Evolutionary conservation across 2,113 vertebrate genomes (phyloP).

Genomic region (Sclerurus mexicanus): DNA sequence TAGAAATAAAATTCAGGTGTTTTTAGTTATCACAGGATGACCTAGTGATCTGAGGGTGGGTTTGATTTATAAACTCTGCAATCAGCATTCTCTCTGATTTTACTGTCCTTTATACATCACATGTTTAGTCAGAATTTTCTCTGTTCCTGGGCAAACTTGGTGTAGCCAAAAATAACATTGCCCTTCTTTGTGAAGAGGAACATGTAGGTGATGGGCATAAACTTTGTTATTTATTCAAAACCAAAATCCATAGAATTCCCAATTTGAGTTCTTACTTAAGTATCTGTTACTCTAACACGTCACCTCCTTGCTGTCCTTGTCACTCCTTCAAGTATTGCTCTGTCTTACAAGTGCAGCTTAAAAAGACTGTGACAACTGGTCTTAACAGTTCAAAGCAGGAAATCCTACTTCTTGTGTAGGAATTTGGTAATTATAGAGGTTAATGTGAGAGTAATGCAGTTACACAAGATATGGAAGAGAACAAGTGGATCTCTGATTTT

Average conservation of each 20-base stretch:
- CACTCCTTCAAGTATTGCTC: neutral
- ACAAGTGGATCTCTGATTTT: neutral
- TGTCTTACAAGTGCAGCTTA: neutral
- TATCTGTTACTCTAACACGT: neutral
- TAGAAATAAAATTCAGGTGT: neutral
- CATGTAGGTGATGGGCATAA: neutral
- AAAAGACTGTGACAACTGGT: fast-evolving
- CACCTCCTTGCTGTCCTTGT: neutral
- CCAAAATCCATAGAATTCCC: neutral
- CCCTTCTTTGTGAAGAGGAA: neutral
- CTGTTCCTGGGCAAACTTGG: neutral
- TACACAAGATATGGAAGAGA: neutral
- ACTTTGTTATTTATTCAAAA: neutral
- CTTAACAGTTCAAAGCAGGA: neutral
- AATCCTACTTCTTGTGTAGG: neutral
- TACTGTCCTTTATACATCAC: neutral
- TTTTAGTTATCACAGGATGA: neutral
- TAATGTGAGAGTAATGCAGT: neutral
- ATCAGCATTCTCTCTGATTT: neutral
- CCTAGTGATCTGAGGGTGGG: neutral
- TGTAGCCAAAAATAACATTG: neutral
- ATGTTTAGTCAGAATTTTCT: neutral
- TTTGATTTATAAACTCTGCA: neutral
- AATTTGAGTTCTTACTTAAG: fast-evolving
- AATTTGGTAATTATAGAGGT: neutral